Evolutionary conservation across 1,140 invertebrate genomes (phyloP).

Genomic region (Steinernema feltiae): DNA sequence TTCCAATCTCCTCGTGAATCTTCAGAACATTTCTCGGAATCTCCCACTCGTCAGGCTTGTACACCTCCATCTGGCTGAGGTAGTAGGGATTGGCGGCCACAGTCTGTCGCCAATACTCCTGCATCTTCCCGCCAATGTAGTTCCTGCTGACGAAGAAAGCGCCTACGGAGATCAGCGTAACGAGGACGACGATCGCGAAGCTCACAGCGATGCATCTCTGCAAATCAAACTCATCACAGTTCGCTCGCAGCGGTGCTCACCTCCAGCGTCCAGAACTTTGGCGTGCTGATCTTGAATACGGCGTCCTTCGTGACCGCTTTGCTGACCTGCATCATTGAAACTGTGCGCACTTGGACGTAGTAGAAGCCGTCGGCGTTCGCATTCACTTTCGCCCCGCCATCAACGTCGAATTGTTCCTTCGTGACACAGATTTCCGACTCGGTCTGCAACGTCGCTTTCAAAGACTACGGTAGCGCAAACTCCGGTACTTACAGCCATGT

Average conservation of each 20-base stretch:
- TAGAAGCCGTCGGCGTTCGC: background rate
- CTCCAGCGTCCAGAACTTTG: conserved; percentile 31
- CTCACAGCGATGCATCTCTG: background rate
- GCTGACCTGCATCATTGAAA: background rate
- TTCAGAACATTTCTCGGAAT: conserved; percentile 76
- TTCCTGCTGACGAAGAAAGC: conserved; percentile 36
- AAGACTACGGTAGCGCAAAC: background rate
- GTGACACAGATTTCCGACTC: background rate
- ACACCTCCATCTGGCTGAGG: conserved; percentile 62
- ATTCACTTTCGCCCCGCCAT: background rate
- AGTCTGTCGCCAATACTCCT: conserved; percentile 44
- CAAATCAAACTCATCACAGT: too few relatives aligned
- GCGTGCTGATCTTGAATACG: conserved; percentile 17
- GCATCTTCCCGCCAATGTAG: conserved; percentile 20
- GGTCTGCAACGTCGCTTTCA: background rate
- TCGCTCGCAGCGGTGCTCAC: conserved; percentile 15
- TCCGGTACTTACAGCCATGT: conserved; percentile 33
- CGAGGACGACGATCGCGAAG: conserved; percentile 43
- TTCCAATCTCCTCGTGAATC: conserved; percentile 74
- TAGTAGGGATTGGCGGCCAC: conserved; percentile 61
- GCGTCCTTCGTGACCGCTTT: background rate
- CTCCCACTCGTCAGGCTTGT: conserved; percentile 91
- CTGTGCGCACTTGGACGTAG: background rate
- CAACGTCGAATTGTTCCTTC: background rate
- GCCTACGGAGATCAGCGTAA: conserved; percentile 44